A percentile compares a stretch with the other conserved stretches of the same genome.
Evolutionary conservation across 2,888 invertebrate genomes (phyloP).

Genomic region (Xylota segnis): DNA sequence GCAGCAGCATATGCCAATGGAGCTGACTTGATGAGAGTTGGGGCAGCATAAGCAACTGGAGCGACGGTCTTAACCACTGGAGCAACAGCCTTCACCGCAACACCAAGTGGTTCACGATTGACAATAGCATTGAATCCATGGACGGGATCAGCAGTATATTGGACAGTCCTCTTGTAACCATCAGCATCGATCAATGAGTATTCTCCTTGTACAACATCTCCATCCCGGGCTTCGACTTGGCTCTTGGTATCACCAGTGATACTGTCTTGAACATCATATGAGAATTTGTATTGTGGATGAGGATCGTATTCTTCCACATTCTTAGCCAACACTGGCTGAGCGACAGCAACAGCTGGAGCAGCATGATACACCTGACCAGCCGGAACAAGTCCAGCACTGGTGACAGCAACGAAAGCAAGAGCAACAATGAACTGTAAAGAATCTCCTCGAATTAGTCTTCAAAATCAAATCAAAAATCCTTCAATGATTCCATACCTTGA

Average conservation of each 20-base stretch:
- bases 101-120: slow-evolving; percentile 75
- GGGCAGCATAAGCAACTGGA: slow-evolving; percentile 52
- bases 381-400: slow-evolving; percentile 78
- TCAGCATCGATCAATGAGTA: slow-evolving; percentile 85
- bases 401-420: slow-evolving; percentile 79
- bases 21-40: slow-evolving; percentile 52
- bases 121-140: slow-evolving; percentile 77
- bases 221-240: slow-evolving; percentile 86
- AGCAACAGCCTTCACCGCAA: slow-evolving; percentile 72
- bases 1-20: slow-evolving; percentile 58
- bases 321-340: slow-evolving; percentile 75
- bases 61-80: slow-evolving; percentile 46
- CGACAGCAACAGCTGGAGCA: slow-evolving; percentile 60
- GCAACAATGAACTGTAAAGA: slow-evolving; percentile 78
- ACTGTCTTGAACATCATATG: slow-evolving; percentile 83
- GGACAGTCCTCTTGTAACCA: slow-evolving; percentile 86
- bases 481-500: slow-evolving; percentile 78
- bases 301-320: slow-evolving; percentile 78
- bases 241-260: slow-evolving; percentile 84
- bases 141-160: slow-evolving; percentile 84
- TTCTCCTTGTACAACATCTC: slow-evolving; percentile 86
- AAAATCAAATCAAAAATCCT: neutral
- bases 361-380: slow-evolving; percentile 68
- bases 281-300: slow-evolving; percentile 82
- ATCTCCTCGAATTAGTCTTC: neutral